phyloP scores from a whole-genome alignment of 2,888 invertebrate genomes.

The Xiphydria camelus region DNA sequence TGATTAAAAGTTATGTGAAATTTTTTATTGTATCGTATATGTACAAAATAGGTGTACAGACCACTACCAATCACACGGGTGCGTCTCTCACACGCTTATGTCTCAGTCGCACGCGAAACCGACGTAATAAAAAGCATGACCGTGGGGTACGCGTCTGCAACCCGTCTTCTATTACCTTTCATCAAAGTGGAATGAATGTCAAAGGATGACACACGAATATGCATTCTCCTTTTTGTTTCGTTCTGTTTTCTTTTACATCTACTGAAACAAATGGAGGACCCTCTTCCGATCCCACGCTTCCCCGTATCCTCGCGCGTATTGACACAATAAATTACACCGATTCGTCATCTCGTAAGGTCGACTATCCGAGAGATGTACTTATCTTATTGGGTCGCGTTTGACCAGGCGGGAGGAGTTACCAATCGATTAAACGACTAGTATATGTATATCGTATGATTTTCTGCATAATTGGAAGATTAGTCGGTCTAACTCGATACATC shows the following conservation, averaged over 20 bases:
- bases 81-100: slow-evolving; percentile 7
- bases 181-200: slow-evolving; percentile 50
- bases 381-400: too few relatives aligned
- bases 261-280: slow-evolving; percentile 12
- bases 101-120: slow-evolving; percentile 14
- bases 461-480: slow-evolving; percentile 26
- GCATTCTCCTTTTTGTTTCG: slow-evolving; percentile 26
- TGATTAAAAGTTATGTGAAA: slow-evolving; percentile 42
- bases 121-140: slow-evolving; percentile 30
- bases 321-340: slow-evolving; percentile 39
- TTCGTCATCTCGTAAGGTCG: slow-evolving; percentile 20
- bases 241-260: slow-evolving; percentile 18
- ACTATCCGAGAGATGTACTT: too few relatives aligned
- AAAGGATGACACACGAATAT: slow-evolving; percentile 38
- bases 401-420: too few relatives aligned
- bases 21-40: slow-evolving; percentile 57
- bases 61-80: slow-evolving; percentile 48
- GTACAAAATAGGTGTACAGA: slow-evolving; percentile 58
- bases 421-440: too few relatives aligned
- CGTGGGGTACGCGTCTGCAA: slow-evolving; percentile 35
- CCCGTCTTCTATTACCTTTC: slow-evolving; percentile 19
- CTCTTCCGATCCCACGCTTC: too few relatives aligned
- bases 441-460: slow-evolving; percentile 25
- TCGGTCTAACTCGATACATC: slow-evolving; percentile 24
- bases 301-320: slow-evolving; percentile 34